Base-by-base conservation (phyloP, 2,888 invertebrate species). In the Pterostichus madidus region DNA sequence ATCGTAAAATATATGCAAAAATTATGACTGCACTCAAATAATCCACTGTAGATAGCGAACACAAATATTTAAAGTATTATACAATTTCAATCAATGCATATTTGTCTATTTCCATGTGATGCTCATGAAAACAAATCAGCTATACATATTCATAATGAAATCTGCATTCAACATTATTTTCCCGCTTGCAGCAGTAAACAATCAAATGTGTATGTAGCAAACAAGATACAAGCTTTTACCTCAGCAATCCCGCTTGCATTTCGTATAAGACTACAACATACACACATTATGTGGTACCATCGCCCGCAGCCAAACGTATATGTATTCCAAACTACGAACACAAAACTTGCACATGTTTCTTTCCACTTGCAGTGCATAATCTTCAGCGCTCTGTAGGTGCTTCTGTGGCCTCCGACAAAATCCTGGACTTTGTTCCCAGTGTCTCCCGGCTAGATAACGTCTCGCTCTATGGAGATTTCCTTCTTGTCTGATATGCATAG, bases 91-190 rank as follows among this genome's bases (percentile, higher is more conserved):
- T 59, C 59, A 64, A 64, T 64, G 32, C 35, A 64, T 7, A 49
- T 49, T 32, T 13, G 35, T 31, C 64, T 59, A 31, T 59, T 64
- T 61, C 31, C 15, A 44, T 17, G 68, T 46, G 7, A 8, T 17
- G 17, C 13, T 24, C 68, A 71, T 39, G 68, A 7, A 44, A 71
- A 71, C 68, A 71, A 71, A 71, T 71, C 24, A 71, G 44, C 68
- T 15, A 71, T 71, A 17, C 8, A 71, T 71, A 71, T 68, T 68
- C 68, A 68, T 71, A 71, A 71, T 71, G 68, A 71, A 71, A 71
- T 71, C 68, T 71, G 68, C 68, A 71, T 71, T 17, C 13, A 15
- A 15, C 39, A 39, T 64, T 32, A 64, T 64, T 35, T 59, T 64
- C 61, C 31, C 32, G 64, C 15, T n/a, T 64, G 64, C 64, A 35